Evolutionary conservation across 2,113 vertebrate genomes (phyloP).

Genomic region (Colius striatus): DNA sequence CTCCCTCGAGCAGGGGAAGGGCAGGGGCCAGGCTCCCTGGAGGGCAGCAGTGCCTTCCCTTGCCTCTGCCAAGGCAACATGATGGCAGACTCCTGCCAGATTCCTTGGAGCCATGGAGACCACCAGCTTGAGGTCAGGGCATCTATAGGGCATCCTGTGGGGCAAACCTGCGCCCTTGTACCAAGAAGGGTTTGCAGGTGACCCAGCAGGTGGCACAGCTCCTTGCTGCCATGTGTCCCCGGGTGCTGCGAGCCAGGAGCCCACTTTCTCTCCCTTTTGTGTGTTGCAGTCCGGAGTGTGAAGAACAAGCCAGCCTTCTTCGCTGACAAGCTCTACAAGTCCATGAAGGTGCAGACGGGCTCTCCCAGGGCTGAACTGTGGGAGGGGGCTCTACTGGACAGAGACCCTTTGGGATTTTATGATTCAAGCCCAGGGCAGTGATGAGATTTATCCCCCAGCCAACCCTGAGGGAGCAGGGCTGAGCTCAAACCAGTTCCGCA

Average conservation of each 20-base stretch:
- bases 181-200: neutral
- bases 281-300: conserved; percentile 87
- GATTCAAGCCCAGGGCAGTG: neutral
- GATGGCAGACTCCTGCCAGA: neutral
- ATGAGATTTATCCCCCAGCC: neutral
- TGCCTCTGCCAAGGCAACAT: neutral
- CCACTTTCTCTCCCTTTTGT: neutral
- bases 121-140: rapidly evolving
- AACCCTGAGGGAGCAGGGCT: neutral
- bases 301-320: conserved; percentile 95
- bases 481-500: neutral
- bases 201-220: neutral
- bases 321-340: conserved; percentile 94
- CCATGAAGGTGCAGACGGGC: conserved; percentile 89
- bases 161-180: neutral
- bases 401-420: neutral
- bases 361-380: neutral
- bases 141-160: neutral
- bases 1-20: neutral
- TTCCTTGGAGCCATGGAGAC: rapidly evolving
- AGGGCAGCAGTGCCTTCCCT: neutral
- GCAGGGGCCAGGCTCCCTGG: neutral
- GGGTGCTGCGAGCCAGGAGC: neutral
- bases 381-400: neutral
- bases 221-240: neutral